Base-by-base conservation (phyloP, 1,140 invertebrate genomes). In the Akabosia matsudoensis region DNA sequence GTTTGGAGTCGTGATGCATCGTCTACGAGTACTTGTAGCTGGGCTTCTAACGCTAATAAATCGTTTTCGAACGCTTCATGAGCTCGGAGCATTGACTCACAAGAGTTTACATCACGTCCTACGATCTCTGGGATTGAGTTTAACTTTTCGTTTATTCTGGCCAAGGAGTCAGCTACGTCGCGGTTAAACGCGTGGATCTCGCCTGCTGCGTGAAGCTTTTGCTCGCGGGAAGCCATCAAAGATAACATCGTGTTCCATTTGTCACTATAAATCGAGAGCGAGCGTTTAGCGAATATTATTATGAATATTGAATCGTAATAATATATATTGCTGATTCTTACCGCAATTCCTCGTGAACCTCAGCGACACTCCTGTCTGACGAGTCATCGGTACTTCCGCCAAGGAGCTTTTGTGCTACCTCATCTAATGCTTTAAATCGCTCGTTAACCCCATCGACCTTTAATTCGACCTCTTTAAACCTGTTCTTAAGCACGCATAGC, bases 21-120 rank as follows among this genome's bases (percentile, higher is more conserved):
- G 83, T 98, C 96, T 3, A 97, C 91, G 0, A 99, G 86, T 0
- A 92, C 88, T 86, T 95, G 92, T 13, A 98, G 86, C 84, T 97
- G 96, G 0, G 94, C 95, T 84, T 98, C 96, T 1, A 98, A 86
- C 0, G 95, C 96, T 1, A 97, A 90, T 16, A 98, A 84, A 85
- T 99, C 97, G 84, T 97, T 97, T 85, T 98, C 96, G 83, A 97
- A 95, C 1, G 92, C 92, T 86, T 98, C 95, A 84, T 98, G 96
- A 80, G 93, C 91, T 77, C 95, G 87, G 3, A 95, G 88, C 71
- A 96, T 85, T 0, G 91, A 90, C 73, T 95, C 84, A 24, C 95
- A 95, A 0, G 95, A 93, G 82, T 97, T 93, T 7, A 96, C 87
- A 85, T 98, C 95, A 56, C 93, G 85, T 3, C 95, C 95, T 2